Evolutionary conservation across 2,888 invertebrate species (phyloP), one percentile per base, ranked within the genome.

Genomic region (Ellobium chinense): DNA sequence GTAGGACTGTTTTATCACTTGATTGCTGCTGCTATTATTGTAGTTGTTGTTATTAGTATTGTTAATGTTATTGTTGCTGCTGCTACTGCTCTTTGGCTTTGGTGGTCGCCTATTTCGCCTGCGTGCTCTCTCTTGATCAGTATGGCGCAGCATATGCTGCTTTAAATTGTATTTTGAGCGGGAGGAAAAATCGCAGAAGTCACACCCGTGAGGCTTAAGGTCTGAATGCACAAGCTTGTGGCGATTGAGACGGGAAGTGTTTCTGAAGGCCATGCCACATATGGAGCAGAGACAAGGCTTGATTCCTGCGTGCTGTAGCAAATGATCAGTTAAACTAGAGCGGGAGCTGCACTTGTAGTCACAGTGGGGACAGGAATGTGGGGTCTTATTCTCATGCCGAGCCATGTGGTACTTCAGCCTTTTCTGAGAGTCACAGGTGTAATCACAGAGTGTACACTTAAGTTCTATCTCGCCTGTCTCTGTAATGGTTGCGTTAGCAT

Each of bases 231-330:
- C 72, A 21, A 69, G 74, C n/a, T 56, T 74, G 37, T 83, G 83
- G 0, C 80, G 78, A 34, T 75, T 83, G 14, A 83, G 62, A n/a
- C 78, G 78, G 21, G 83, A 80, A 14, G 73, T 77, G 37, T 78
- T 70, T 60, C 80, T 56, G 70, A 83, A 83, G 9, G 78, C 37
- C 36, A 81, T 56, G 46, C 75, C 74, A 75, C 83, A 83, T 1
- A 78, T 36, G 0, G 63, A 31, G 34, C 83, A 83, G 21, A 78
- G 54, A 62, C 56, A 83, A 0, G 80, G 78, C 58, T 83, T 83
- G 74, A 83, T 74, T 27, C 83, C 83, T 9, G 74, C 83, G 60
- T 83, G 83, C 58, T 74, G 72, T n/a, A 80, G 73, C 36, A 80
- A 46, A 65, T 83, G 83, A 27, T 80, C 73, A 3, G 68, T 39